A percentile compares a stretch with the other conserved stretches of the same genome.
Conservation (phyloP, 2,888 invertebrate species). For the Polydrusus pterygomalis region DNA sequence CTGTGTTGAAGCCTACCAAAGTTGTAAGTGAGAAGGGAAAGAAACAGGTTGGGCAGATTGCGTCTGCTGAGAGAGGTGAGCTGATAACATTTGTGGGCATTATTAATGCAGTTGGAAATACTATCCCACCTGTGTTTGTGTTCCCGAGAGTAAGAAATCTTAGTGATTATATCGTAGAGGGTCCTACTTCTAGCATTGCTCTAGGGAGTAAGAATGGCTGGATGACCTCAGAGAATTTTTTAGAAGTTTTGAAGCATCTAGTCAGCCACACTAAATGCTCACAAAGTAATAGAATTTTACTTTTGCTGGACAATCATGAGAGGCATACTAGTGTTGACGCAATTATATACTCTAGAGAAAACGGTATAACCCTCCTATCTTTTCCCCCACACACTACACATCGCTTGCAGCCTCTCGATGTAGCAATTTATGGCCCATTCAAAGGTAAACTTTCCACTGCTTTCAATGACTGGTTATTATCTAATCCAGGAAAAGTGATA, state of each 20-base stretch:
- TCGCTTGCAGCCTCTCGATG: constrained; percentile 64
- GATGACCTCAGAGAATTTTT: constrained; percentile 54
- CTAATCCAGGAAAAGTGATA: constrained; percentile 42
- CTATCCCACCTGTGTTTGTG: constrained; percentile 54
- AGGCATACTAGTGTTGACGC: constrained; percentile 39
- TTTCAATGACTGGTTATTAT: constrained; percentile 43
- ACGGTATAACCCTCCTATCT: constrained; percentile 64
- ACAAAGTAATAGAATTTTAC: constrained; percentile 35
- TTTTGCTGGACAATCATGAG: constrained; percentile 51
- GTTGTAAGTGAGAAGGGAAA: constrained; percentile 42
- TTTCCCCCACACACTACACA: constrained; percentile 66
- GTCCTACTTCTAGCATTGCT: constrained; percentile 47
- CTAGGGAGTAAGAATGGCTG: constrained; percentile 53
- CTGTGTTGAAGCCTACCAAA: constrained; percentile 48
- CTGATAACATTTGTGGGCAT: constrained; percentile 55
- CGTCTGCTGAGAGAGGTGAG: constrained; percentile 52
- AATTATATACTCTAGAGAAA: constrained; percentile 61
- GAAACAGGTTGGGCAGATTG: constrained; percentile 48
- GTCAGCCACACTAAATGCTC: constrained; percentile 32
- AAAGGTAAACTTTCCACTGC: constrained; percentile 55
- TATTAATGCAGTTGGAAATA: constrained; percentile 51
- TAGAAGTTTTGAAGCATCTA: constrained; percentile 48
- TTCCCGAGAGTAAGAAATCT: constrained; percentile 49
- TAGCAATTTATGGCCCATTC: constrained; percentile 62
- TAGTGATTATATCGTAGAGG: constrained; percentile 50